These are phyloP conservation scores for Oreocharis arfaki DNA, from an alignment of 2,113 vertebrate genomes.

Conservation along the genomic window DNA sequence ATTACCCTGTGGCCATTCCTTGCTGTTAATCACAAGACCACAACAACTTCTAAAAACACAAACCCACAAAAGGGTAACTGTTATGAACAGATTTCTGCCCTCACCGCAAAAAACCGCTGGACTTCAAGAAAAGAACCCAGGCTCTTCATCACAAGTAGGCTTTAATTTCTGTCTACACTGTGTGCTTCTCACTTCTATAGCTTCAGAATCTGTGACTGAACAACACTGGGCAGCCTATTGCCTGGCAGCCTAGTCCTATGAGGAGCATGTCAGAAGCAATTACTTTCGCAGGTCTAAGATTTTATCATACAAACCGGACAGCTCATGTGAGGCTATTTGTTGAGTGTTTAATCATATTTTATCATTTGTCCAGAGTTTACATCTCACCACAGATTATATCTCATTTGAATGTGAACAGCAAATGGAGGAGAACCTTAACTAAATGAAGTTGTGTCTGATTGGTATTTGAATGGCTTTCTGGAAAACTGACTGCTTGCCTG, in stretches of 20 bases:
- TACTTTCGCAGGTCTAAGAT: conserved; percentile 71
- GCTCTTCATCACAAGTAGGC: conserved; percentile 42
- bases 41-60: conserved; percentile 56
- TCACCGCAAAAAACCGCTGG: not conserved
- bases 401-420: conserved; percentile 43
- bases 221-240: conserved; percentile 57
- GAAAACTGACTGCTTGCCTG: not conserved
- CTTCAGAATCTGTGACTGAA: conserved; percentile 65
- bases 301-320: conserved; percentile 64
- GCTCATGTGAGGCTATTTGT: conserved; percentile 41
- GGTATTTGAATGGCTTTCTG: not conserved
- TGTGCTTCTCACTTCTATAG: conserved; percentile 69
- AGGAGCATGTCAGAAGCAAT: conserved; percentile 73
- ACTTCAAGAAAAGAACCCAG: conserved; percentile 41
- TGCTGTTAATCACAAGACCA: conserved; percentile 60
- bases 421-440: not conserved
- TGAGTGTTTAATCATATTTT: conserved; percentile 64
- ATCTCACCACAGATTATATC: conserved; percentile 42
- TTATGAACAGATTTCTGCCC: conserved; percentile 36
- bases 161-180: conserved; percentile 70
- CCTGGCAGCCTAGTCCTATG: too few relatives aligned
- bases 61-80: conserved; percentile 40
- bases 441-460: not conserved
- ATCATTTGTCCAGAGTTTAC: conserved; percentile 35
- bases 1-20: conserved; percentile 46